phyloP scores from a whole-genome alignment of 64 coral and sea anemone genomes.

The Montipora efflorescens region DNA sequence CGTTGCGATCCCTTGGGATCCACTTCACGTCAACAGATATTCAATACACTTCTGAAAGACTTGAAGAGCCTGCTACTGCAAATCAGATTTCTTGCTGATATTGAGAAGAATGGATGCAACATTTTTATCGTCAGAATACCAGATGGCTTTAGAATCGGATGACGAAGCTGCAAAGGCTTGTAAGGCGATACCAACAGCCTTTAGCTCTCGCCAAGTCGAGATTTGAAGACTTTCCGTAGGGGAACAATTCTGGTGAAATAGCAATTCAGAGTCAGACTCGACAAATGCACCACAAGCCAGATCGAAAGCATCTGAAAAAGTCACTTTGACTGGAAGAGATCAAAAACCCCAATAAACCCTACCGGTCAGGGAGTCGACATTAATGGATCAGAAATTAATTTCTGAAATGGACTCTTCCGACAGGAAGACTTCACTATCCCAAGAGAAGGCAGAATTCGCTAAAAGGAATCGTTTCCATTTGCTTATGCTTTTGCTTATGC shows the following conservation, averaged over 20 bases:
- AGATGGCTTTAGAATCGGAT: conserved; percentile 37
- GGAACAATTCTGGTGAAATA: conserved; percentile 53
- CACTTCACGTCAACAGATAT: conserved; percentile 38
- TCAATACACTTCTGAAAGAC: conserved; percentile 16
- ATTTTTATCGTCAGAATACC: conserved; percentile 68
- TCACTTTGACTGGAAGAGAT: conserved; percentile 44
- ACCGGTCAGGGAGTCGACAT: conserved; percentile 26
- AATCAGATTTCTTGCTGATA: conserved; percentile 42
- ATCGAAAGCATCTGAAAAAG: conserved; percentile 56
- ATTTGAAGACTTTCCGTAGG: conserved; percentile 39
- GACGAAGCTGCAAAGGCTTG: background rate
- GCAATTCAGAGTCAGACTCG: background rate
- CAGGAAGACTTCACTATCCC: conserved; percentile 35
- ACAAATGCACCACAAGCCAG: conserved; percentile 10
- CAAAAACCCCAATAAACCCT: background rate
- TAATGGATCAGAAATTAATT: conserved; percentile 48
- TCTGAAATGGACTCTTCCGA: conserved; percentile 17
- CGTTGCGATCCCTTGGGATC: conserved; percentile 59
- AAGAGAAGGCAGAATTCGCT: conserved; percentile 18
- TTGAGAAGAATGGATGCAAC: conserved; percentile 44
- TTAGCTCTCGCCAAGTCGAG: conserved; percentile 57
- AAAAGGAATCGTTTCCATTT: background rate
- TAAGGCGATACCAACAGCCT: conserved; percentile 4
- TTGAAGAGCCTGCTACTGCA: conserved; percentile 38
- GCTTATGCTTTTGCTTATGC: too few species aligned